Evolutionary conservation across 2,113 vertebrate species (phyloP).

Genomic region (Vulpes lagopus): DNA sequence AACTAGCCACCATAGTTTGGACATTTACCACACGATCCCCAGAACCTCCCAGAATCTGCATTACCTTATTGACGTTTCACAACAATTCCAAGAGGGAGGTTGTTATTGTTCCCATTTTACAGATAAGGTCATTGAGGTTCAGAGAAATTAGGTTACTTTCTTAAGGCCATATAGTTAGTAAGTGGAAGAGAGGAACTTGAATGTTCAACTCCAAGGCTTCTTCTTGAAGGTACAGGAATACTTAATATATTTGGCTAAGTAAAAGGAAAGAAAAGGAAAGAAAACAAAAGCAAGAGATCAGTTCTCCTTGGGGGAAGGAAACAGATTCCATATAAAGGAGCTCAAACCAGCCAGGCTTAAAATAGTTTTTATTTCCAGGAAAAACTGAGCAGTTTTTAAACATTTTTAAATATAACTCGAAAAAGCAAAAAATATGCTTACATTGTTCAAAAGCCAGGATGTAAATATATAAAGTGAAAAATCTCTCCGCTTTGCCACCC

Average conservation of each 20-base stretch:
- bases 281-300: neutral
- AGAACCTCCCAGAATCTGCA: neutral
- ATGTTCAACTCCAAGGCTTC: neutral
- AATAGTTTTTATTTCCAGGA: conserved; percentile 23
- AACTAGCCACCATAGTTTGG: neutral
- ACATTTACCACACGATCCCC: neutral
- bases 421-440: neutral
- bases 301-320: neutral
- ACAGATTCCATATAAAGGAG: neutral
- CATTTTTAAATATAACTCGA: neutral
- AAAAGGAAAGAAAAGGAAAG: neutral
- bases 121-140: neutral
- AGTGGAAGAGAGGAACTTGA: neutral
- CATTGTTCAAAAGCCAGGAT: neutral
- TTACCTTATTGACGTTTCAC: neutral
- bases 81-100: neutral
- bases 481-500: neutral
- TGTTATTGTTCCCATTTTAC: neutral
- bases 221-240: neutral
- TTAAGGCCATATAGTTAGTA: neutral
- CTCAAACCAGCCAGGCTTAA: neutral
- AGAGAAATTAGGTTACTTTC: neutral
- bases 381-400: conserved; percentile 34
- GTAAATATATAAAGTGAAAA: conserved; percentile 30
- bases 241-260: neutral